Base-by-base conservation (phyloP, 2,113 vertebrate species). In the Istiophorus platypterus region DNA sequence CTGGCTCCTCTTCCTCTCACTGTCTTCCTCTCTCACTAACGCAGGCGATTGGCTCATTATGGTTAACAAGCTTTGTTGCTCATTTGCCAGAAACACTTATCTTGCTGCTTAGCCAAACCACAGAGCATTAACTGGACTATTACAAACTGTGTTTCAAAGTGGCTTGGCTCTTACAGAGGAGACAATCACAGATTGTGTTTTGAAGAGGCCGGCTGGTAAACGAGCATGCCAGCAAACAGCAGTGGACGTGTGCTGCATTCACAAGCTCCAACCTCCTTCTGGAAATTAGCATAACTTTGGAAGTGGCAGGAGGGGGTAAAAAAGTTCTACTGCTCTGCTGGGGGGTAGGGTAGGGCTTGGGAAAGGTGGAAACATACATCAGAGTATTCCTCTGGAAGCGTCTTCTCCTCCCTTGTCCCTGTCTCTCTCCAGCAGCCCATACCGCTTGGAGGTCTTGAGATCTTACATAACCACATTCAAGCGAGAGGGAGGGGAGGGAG, bases 391-490 rank as follows among this genome's bases (percentile, higher is more conserved):
- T 39, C 68, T 62, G 3, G 7, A 77, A 39, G 54, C 1, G 29
- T 65, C 52, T 76, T 57, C 64, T 41, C 29, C 73, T 51, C 18
- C 51, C 6, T 54, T 62, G 17, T 49, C 57, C n/a, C 14, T 26
- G 59, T 74, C 37, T 89, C 31, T 63, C 57, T 76, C 24, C 61
- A 31, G 45, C 57, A 37, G 39, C 41, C 41, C 8, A 8, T 47
- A 13, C 26, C 49, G 57, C 74, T 69, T 71, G 75, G 78, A 81
- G 67, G 83, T 78, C 72, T 72, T 45, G 69, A 82, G 39, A n/a
- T 83, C 34, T 88, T 88, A 86, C 65, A 71, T 91, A 89, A 89
- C 56, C 52, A 42, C 52, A 58, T 59, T 81, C 39, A 88, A 64
- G 71, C 49, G 37, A 3, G 64, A 75, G 59, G 0, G 51, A 70